Percentiles rank a stretch among this genome's conserved stretches.
Conservation (phyloP, 2,888 invertebrate genomes). For the Caenorhabditis sp. region DNA sequence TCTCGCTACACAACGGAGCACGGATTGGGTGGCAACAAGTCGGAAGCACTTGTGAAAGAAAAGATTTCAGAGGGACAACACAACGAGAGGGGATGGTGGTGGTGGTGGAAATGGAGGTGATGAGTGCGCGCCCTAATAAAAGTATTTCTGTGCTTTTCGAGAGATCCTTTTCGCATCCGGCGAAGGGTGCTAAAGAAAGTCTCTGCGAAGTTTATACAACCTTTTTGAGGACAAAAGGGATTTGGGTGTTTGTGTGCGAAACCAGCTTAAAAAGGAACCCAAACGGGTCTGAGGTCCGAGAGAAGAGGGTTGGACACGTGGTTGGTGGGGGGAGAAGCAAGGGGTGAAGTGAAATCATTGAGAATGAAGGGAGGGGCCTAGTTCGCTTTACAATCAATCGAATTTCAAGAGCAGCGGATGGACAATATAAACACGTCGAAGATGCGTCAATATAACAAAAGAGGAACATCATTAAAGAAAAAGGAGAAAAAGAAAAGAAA, state of each 20-base stretch:
- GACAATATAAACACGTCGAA: conserved; percentile 54
- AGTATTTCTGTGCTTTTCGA: conserved; percentile 19
- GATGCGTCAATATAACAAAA: conserved; percentile 60
- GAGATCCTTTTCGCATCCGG: conserved; percentile 23
- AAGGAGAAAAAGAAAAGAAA: conserved; percentile 10
- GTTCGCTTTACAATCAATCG: conserved; percentile 43
- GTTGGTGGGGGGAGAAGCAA: conserved; percentile 19
- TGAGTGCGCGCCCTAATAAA: too few species aligned
- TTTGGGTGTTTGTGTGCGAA: conserved; percentile 19
- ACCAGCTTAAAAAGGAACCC: conserved; percentile 31
- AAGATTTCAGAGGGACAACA: too few species aligned
- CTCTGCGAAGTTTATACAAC: conserved; percentile 38
- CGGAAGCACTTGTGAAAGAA: too few species aligned
- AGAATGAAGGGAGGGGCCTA: conserved; percentile 9
- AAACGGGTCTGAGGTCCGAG: conserved; percentile 16
- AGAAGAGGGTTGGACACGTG: conserved; percentile 11
- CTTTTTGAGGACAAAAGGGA: conserved; percentile 8
- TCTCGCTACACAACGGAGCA: too few species aligned
- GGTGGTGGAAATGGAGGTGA: too few species aligned
- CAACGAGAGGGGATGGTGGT: too few species aligned
- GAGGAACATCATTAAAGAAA: conserved; percentile 25
- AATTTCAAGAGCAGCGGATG: conserved; percentile 25
- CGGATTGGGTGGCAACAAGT: too few species aligned
- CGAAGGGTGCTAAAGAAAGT: neutral
- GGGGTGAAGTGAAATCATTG: conserved; percentile 33